Base-by-base conservation (phyloP, 2,797 vertebrate genomes). In the Smutsia gigantea region DNA sequence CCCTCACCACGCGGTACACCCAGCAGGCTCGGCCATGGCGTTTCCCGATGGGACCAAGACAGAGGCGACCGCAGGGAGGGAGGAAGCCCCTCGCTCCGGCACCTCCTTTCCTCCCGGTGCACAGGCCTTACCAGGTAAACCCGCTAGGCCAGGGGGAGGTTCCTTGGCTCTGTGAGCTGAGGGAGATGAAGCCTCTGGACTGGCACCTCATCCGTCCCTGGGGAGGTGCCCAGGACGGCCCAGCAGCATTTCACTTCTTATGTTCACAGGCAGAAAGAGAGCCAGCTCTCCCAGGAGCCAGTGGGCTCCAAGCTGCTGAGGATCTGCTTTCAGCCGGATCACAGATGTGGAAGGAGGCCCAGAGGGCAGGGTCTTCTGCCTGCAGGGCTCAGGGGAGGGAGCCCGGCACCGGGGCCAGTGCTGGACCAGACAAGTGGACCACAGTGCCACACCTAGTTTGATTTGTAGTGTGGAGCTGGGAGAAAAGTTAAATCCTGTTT, bases 381-480 rank as follows among this genome's bases (percentile, higher is more conserved):
- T n/a, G 15, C n/a, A 19, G 27, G 19, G 27, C 7, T 75, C 37
- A 31, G 17, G 64, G 10, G 1, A 83, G 11, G 4, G 12, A 31
- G 1, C 7, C 19, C 81, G 42, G 49, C 12, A 5, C 55, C 53
- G 46, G 0, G 0, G 29, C 29, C 34, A n/a, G 27, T 7, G 46
- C n/a, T 4, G 0, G 15, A 10, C 49, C 51, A 5, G 6, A 23
- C 7, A 13, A 37, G 31, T 0, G 5, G 19, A 42, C 27, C 0
- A 0, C 23, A 63, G 12, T 8, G 29, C 34, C 77, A 37, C 21
- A 3, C 37, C 75, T 55, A 9, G 64, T 29, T 39, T 17, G 37
- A 57, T 23, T 34, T 42, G 46, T n/a, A 34, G 4, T 23, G 1
- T 4, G n/a, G 21, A 61, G 31, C 31, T 68, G 17, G 39, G n/a